Percentiles rank a stretch among this genome's conserved stretches.
Evolutionary conservation across 2,113 vertebrate species (phyloP).

Genomic region (Cottus gobio): DNA sequence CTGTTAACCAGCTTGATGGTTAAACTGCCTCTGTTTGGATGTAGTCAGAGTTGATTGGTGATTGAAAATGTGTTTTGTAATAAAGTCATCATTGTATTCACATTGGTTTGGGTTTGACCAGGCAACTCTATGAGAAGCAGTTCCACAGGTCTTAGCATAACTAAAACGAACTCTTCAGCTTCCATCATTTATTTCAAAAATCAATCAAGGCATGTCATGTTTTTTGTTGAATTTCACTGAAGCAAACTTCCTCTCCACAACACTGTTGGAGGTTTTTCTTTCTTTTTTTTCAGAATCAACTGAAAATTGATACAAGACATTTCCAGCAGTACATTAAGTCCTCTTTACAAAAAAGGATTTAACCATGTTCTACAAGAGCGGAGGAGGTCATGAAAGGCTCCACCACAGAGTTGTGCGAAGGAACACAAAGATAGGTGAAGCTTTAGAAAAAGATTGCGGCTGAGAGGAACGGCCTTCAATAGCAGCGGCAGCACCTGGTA

Average conservation of each 20-base stretch:
- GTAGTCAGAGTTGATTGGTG: background rate
- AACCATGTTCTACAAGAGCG: conserved; percentile 35
- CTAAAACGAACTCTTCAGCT: background rate
- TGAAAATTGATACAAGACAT: conserved; percentile 21
- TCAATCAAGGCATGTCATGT: background rate
- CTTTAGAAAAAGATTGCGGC: conserved; percentile 63
- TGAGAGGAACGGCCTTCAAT: conserved; percentile 55
- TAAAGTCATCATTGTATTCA: background rate
- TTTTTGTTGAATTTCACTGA: conserved; percentile 8
- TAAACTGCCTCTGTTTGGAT: background rate
- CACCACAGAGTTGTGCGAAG: conserved; percentile 36
- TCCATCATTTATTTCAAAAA: background rate
- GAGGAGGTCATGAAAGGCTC: conserved; percentile 46
- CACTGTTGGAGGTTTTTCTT: background rate
- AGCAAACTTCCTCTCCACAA: conserved; percentile 16
- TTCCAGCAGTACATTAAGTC: conserved; percentile 16
- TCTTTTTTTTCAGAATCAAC: background rate
- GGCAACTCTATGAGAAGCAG: background rate
- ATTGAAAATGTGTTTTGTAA: background rate
- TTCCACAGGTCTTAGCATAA: background rate
- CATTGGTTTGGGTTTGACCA: background rate
- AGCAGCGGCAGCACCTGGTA: conserved; percentile 62
- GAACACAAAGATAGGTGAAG: conserved; percentile 43
- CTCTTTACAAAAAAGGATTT: conserved; percentile 25
- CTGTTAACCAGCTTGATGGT: background rate